Evolutionary conservation across 2,888 invertebrate species (phyloP).

Genomic region (Diarsia mendica): DNA sequence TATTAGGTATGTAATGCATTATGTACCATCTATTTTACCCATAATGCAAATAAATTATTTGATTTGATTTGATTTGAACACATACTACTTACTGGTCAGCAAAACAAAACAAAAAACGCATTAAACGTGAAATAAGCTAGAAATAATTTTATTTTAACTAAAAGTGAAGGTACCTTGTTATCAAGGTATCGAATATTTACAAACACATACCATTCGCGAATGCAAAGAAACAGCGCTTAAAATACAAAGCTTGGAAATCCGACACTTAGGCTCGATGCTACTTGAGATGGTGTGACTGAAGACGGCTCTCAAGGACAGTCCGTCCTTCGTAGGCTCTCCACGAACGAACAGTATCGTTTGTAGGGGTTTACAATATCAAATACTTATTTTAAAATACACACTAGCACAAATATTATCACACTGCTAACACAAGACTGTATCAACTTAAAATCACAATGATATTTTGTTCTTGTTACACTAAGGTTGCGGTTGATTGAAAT

Average conservation of each 20-base stretch:
- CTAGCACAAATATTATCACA: too few relatives aligned
- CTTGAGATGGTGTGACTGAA: slow-evolving; percentile 54
- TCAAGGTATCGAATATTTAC: neutral
- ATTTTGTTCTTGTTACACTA: too few relatives aligned
- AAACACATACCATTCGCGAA: slow-evolving; percentile 9
- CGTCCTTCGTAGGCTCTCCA: slow-evolving; percentile 38
- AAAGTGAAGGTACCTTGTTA: too few relatives aligned
- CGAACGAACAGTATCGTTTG: slow-evolving; percentile 30
- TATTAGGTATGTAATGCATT: too few relatives aligned
- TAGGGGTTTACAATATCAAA: neutral
- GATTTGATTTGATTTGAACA: too few relatives aligned
- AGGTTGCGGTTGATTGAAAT: neutral
- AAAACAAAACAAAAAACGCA: too few relatives aligned
- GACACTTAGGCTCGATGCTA: slow-evolving; percentile 32
- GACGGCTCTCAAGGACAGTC: slow-evolving; percentile 44
- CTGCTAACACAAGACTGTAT: neutral
- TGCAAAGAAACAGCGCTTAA: slow-evolving; percentile 5
- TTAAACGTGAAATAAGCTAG: too few relatives aligned
- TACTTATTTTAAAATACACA: too few relatives aligned
- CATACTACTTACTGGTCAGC: too few relatives aligned
- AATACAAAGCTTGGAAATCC: slow-evolving; percentile 19
- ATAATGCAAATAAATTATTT: too few relatives aligned
- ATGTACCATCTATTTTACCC: too few relatives aligned
- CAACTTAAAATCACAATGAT: neutral
- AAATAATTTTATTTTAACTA: too few relatives aligned